Evolutionary conservation across 2,113 vertebrate genomes (phyloP), one percentile per base, ranked within the genome.

Genomic region (Petroica traversi): DNA sequence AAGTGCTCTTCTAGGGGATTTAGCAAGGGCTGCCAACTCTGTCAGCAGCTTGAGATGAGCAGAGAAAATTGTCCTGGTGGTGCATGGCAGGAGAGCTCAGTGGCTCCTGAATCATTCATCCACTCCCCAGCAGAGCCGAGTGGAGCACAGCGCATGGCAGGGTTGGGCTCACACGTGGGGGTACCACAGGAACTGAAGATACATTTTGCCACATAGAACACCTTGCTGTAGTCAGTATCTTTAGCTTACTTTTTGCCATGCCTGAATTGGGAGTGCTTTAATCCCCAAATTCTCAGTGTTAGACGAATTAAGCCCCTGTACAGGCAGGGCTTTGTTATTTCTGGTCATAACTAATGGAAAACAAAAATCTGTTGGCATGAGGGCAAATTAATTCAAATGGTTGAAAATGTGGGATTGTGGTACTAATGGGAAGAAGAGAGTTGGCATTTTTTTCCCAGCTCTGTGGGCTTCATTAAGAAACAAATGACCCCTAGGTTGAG

Each of bases 21-120:
- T 84, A 83, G 14, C 26, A 46, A 88, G 41, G 83, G 31, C 22
- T 95, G 41, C 48, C 76, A 91, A 22, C 67, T 95, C 62, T 66
- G 12, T 17, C 48, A 92, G 80, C 36, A 66, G 23, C 83, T 64
- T 73, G 59, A 36, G 33, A 34, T 45, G 34, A 45, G 54, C 43
- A 59, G 67, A 78, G 28, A 64, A 48, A 51, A 38, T 57, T 89
- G 88, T 69, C 45, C 49, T 69, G 62, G 57, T 20, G 73, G 19
- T 1, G 15, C 48, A 25, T 1, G 2, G 59, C 58, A 84, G 76
- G 57, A 87, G 8, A 49, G 16, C 24, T 76, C 92, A 74, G 73
- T 19, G 20, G 71, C 24, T 85, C 62, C 76, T 19, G n/a, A 24
- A 49, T 40, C 40, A 23, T 36, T 49, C 2, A 0, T 3, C 14